phyloP scores from a whole-genome alignment of 2,888 invertebrate genomes.

The Hesperia comma region DNA sequence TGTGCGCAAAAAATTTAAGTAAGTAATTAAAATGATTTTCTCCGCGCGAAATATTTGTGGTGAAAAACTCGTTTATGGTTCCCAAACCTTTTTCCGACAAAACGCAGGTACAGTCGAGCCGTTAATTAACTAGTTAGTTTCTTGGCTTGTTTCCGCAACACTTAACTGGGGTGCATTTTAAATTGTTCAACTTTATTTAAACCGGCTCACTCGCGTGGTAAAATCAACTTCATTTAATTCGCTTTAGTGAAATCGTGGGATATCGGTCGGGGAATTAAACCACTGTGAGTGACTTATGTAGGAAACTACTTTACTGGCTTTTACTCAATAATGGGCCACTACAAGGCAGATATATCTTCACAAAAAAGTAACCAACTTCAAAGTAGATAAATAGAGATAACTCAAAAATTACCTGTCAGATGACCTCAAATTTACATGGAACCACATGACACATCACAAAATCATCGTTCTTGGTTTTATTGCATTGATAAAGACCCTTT shows the following conservation, averaged over 20 bases:
- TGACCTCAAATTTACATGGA: too few relatives aligned
- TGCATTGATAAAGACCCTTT: too few relatives aligned
- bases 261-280: conserved; percentile 16
- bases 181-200: conserved; percentile 42
- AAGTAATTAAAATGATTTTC: conserved; percentile 16
- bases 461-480: too few relatives aligned
- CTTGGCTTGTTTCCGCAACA: conserved; percentile 37
- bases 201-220: conserved; percentile 25
- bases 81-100: conserved; percentile 19
- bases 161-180: conserved; percentile 41
- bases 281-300: conserved; percentile 2
- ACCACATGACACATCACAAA: too few relatives aligned
- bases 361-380: too few relatives aligned
- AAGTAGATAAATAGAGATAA: too few relatives aligned
- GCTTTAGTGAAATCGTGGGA: conserved; percentile 12
- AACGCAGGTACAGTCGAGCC: conserved; percentile 21
- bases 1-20: background rate
- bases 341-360: too few relatives aligned
- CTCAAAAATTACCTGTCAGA: too few relatives aligned
- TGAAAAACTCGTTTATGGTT: conserved; percentile 19
- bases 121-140: conserved; percentile 37
- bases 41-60: conserved; percentile 19
- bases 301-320: background rate
- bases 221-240: conserved; percentile 31
- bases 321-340: too few relatives aligned